Base-by-base conservation (phyloP, 1,140 invertebrate species). In the Macrocentrus cingulum region DNA sequence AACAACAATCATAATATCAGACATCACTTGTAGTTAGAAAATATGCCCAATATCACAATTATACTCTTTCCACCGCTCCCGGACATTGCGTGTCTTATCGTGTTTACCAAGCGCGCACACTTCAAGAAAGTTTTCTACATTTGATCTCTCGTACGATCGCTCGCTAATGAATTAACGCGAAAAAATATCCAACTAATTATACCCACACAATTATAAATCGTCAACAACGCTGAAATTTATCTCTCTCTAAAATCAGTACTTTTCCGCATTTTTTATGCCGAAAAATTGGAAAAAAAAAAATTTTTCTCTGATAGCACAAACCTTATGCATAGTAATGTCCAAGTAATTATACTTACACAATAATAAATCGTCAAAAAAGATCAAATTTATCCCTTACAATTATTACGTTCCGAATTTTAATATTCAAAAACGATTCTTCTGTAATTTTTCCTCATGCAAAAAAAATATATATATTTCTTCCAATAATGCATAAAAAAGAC, bases 81-180 rank as follows among this genome's bases (percentile, higher is more conserved):
- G 22, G 19, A 46, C n/a, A 46, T 23, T 46, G 44, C 19, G 22
- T 46, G 44, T 23, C 18, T 49, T 49, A 7, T 29, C 29, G 16
- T 56, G 20, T 34, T 37, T 45, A 53, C 18, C 34, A 19, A 25
- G 51, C 32, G 46, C 51, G 58, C 51, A 55, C 51, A 45, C n/a
- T n/a, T 50, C 32, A 37, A 19, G 32, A 51, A 37, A 36, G 32
- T 51, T 37, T 51, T n/a, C 29, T 49, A 49, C 46, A 23, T 37
- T 51, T 51, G 29, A 51, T 51, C 25, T 37, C 49, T 16, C 32
- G 18, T 51, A 19, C 34, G 16, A 23, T 51, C 15, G 15, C 32
- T n/a, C n/a, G n/a, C 16, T 37, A 37, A 32, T 37, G 32, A 51
- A 36, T 51, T 37, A 20, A 51, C 8, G 15, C 6, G 29, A 6